phyloP scores from a whole-genome alignment of 2,888 invertebrate genomes.

The Pollenia labialis region DNA sequence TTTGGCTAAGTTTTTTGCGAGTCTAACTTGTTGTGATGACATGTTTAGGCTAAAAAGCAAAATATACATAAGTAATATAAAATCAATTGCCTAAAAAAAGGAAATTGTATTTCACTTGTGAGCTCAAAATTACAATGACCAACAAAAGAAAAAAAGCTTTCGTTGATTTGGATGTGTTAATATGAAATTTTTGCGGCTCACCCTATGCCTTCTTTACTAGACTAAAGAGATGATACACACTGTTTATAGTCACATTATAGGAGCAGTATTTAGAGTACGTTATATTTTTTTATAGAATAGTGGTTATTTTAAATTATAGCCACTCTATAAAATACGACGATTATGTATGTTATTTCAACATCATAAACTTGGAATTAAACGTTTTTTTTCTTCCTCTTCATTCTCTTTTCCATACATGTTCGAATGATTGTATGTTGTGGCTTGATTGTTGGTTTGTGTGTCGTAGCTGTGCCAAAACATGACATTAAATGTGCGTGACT shows the following conservation, averaged over 20 bases:
- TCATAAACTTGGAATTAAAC: slow-evolving; percentile 68
- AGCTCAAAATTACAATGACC: too few relatives aligned
- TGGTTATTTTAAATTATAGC: slow-evolving; percentile 71
- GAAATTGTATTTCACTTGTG: too few relatives aligned
- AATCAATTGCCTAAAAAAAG: too few relatives aligned
- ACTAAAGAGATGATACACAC: slow-evolving; percentile 40
- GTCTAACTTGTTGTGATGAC: too few relatives aligned
- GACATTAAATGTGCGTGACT: slow-evolving; percentile 75
- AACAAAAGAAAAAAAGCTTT: too few relatives aligned
- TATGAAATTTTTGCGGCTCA: background rate
- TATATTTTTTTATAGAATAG: slow-evolving; percentile 57
- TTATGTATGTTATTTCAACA: slow-evolving; percentile 71
- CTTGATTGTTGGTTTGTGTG: slow-evolving; percentile 46
- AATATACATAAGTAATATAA: too few relatives aligned
- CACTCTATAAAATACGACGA: slow-evolving; percentile 68
- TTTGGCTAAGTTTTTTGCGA: too few relatives aligned
- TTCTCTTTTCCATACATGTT: background rate
- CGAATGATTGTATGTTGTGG: slow-evolving; percentile 10
- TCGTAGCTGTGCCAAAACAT: slow-evolving; percentile 72
- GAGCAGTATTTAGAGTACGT: slow-evolving; percentile 53
- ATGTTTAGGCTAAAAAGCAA: too few relatives aligned
- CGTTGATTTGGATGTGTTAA: too few relatives aligned
- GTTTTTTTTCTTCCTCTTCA: slow-evolving; percentile 14
- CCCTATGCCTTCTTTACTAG: slow-evolving; percentile 4
- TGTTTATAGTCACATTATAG: slow-evolving; percentile 37